Evolutionary conservation across 1,140 invertebrate genomes (phyloP).

Genomic region (Drosophila tristis): DNA sequence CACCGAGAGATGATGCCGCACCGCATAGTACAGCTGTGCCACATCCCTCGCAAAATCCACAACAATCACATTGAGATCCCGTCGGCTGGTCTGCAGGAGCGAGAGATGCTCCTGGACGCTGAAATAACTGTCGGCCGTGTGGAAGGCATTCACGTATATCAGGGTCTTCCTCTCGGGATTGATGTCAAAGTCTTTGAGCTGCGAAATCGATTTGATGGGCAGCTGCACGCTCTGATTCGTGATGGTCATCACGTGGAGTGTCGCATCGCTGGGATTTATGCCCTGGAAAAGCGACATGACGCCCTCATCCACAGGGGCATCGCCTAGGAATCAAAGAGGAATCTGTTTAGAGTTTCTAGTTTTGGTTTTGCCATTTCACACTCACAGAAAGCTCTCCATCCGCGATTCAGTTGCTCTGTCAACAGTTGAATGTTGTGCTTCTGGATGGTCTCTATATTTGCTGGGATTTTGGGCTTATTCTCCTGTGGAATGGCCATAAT

Average conservation of each 20-base stretch:
- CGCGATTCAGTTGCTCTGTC: conserved; percentile 60
- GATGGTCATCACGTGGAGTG: conserved; percentile 70
- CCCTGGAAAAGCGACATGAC: conserved; percentile 75
- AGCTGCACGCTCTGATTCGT: conserved; percentile 72
- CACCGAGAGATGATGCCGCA: conserved; percentile 70
- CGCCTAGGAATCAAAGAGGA: conserved; percentile 38
- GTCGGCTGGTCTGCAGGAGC: conserved; percentile 59
- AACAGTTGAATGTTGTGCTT: conserved; percentile 64
- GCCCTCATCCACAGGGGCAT: conserved; percentile 75
- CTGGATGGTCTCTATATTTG: conserved; percentile 61
- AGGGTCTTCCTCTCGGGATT: conserved; percentile 67
- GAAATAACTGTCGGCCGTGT: conserved; percentile 71
- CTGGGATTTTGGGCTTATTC: neutral
- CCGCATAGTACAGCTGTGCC: conserved; percentile 71
- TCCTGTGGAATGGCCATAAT: neutral
- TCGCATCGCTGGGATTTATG: conserved; percentile 78
- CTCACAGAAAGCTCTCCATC: conserved; percentile 79
- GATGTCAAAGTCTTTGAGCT: conserved; percentile 72
- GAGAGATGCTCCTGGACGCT: conserved; percentile 74
- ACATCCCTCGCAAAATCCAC: conserved; percentile 75
- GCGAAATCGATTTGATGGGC: conserved; percentile 67
- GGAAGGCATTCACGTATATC: conserved; percentile 75
- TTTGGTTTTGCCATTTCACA: neutral
- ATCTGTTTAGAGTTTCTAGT: fast-evolving
- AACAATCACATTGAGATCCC: conserved; percentile 72